A percentile compares a stretch with the other conserved stretches of the same genome.
Conservation (phyloP, 2,888 invertebrate genomes). For the Cataglyphis cursor region DNA sequence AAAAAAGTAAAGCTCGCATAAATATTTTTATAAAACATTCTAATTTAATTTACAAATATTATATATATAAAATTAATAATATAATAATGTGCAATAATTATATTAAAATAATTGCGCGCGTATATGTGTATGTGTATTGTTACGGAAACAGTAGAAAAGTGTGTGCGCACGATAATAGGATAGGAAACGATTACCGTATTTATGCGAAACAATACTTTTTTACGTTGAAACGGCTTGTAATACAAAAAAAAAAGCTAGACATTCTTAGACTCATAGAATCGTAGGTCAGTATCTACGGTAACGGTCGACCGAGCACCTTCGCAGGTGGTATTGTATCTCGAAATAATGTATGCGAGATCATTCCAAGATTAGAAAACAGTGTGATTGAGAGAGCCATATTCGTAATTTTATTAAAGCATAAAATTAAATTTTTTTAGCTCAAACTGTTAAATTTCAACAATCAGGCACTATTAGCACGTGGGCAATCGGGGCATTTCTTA, state of each 20-base stretch:
- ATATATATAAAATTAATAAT: too few species aligned
- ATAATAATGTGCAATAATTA: background rate
- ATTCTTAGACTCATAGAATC: conserved; percentile 26
- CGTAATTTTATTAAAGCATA: background rate
- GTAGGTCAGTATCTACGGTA: conserved; percentile 16
- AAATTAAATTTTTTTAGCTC: conserved; percentile 19
- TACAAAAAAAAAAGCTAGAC: background rate
- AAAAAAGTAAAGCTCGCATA: background rate
- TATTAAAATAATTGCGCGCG: background rate
- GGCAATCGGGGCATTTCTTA: conserved; percentile 32
- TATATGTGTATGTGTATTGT: too few species aligned
- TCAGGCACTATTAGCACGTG: conserved; percentile 49
- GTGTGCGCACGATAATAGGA: background rate
- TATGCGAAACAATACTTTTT: background rate
- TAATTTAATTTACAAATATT: background rate
- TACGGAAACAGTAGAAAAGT: background rate
- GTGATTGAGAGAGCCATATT: background rate
- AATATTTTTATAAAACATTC: background rate
- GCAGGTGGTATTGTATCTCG: background rate
- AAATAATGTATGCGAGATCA: conserved; percentile 24
- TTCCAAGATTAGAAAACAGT: background rate
- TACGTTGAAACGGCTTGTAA: background rate
- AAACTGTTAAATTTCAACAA: conserved; percentile 42
- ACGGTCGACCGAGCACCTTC: conserved; percentile 17
- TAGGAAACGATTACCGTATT: background rate